Conservation (phyloP, 2,797 vertebrate genomes). For the Phylloscopus collybita region DNA sequence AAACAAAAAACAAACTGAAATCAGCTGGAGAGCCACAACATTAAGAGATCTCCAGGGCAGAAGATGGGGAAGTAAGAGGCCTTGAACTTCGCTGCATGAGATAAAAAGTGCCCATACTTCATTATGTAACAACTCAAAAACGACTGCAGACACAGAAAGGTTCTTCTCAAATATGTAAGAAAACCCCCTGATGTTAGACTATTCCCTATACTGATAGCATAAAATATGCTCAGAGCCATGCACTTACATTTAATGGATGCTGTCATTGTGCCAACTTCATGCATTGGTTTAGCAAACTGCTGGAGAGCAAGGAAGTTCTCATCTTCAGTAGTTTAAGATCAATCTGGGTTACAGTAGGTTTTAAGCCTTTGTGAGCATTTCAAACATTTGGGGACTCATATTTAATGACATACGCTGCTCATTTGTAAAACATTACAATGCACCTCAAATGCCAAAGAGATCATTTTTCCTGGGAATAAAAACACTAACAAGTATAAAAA, state of each 20-base stretch:
- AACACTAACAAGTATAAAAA: neutral
- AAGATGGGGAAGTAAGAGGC: neutral
- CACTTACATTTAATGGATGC: neutral
- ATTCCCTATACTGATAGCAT: neutral
- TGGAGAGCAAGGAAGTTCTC: neutral
- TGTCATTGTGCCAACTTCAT: neutral
- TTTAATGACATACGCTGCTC: neutral
- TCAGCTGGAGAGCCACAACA: neutral
- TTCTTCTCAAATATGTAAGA: neutral
- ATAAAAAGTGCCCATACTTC: neutral
- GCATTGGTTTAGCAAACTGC: neutral
- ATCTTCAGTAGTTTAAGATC: neutral
- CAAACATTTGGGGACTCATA: neutral
- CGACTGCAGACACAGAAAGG: neutral
- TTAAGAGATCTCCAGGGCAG: neutral
- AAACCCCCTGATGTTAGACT: neutral
- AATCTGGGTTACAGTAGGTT: neutral
- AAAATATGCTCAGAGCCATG: neutral
- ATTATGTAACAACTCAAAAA: neutral
- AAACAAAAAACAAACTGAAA: neutral
- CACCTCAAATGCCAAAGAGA: neutral
- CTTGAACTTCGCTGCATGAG: neutral
- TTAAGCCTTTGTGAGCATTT: neutral
- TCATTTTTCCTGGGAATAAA: neutral
- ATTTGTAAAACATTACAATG: neutral